These are phyloP conservation scores for Brienomyrus longianalis DNA, from an alignment of 2,113 vertebrate genomes.

Conservation along the genomic window DNA sequence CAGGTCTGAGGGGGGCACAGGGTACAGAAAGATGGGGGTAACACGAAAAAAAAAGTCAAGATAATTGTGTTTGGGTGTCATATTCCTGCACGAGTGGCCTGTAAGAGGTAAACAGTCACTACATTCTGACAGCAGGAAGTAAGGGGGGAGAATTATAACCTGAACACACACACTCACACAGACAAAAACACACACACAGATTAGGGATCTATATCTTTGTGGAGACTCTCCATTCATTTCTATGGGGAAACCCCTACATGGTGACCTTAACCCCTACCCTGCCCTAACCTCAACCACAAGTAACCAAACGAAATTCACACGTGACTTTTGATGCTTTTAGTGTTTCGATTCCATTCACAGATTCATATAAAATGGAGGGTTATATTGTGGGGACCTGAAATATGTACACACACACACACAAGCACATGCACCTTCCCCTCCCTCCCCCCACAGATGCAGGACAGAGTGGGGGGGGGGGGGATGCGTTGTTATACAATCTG, in stretches of 20 bases:
- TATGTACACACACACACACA: background rate
- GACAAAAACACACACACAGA: background rate
- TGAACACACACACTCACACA: background rate
- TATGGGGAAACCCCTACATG: background rate
- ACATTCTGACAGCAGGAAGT: background rate
- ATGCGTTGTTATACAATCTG: background rate
- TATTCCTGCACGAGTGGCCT: background rate
- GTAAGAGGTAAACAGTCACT: background rate
- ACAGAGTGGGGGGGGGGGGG: background rate
- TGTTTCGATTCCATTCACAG: background rate
- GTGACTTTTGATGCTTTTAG: background rate
- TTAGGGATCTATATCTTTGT: background rate
- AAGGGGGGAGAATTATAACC: background rate
- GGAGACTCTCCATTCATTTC: background rate
- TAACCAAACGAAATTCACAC: background rate
- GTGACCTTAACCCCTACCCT: background rate
- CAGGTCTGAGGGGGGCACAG: background rate
- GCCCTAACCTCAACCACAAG: background rate
- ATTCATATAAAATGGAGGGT: background rate
- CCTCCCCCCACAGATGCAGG: constrained; percentile 5
- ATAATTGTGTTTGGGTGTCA: background rate
- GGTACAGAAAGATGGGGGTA: background rate
- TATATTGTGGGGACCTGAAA: too few relatives aligned
- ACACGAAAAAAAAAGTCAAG: background rate
- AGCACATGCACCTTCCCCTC: background rate